Conservation (phyloP, 2,113 vertebrate genomes). For the Rhea pennata region DNA sequence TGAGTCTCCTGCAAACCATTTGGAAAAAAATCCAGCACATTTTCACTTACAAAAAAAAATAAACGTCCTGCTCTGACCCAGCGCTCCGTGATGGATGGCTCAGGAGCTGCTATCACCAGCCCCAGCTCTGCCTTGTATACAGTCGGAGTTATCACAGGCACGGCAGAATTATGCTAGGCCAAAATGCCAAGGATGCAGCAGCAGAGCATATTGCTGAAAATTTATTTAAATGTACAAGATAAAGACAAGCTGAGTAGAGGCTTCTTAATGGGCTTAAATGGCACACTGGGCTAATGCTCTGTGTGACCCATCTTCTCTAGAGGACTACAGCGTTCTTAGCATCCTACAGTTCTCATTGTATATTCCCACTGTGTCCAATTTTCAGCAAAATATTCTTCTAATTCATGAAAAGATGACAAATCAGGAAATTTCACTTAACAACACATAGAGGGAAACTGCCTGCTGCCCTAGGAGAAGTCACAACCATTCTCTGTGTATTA, state of each 20-base stretch:
- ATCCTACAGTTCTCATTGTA: neutral
- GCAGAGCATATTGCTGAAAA: neutral
- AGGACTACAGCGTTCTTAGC: neutral
- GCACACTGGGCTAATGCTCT: neutral
- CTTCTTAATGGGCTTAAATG: neutral
- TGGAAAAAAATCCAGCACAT: neutral
- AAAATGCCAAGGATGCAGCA: neutral
- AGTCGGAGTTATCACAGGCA: neutral
- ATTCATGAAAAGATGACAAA: neutral
- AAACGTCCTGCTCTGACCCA: neutral
- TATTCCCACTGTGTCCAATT: neutral
- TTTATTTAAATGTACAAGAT: neutral
- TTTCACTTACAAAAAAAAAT: neutral
- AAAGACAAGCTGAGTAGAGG: neutral
- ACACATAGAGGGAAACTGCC: neutral
- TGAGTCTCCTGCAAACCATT: neutral
- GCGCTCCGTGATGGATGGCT: neutral
- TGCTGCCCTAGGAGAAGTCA: neutral
- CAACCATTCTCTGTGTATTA: neutral
- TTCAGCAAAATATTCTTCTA: neutral
- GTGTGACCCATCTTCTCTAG: neutral
- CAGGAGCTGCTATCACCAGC: neutral
- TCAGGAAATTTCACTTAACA: neutral
- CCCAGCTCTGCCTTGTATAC: neutral
- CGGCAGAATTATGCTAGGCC: neutral